These are phyloP conservation scores for Shargacucullia verbasci DNA, from an alignment of 2,888 invertebrate species.

Conservation along the genomic window DNA sequence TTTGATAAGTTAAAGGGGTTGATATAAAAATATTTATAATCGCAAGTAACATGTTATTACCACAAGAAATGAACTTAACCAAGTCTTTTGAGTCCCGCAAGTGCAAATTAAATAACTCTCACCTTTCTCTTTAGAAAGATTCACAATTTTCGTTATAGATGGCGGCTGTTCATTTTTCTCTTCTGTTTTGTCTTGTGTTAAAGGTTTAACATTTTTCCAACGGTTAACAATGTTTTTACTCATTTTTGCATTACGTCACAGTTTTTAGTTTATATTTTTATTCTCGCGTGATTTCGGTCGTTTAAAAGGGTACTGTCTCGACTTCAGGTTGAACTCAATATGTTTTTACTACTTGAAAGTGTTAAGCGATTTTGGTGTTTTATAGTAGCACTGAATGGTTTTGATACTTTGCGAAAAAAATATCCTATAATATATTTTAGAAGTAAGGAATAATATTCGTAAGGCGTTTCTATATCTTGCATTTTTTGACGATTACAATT, in stretches of 20 bases:
- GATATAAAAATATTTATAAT: no score
- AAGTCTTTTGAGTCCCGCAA: slow-evolving; percentile 49
- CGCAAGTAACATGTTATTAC: no score
- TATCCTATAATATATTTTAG: background rate
- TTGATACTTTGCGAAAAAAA: slow-evolving; percentile 59
- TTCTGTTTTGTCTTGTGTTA: slow-evolving; percentile 64
- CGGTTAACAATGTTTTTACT: slow-evolving; percentile 71
- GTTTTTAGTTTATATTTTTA: slow-evolving; percentile 20
- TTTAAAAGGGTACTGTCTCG: slow-evolving; percentile 38
- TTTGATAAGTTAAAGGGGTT: no score
- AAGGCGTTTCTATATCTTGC: no score
- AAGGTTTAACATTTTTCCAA: slow-evolving; percentile 79
- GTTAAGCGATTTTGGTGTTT: slow-evolving; percentile 63
- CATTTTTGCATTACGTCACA: slow-evolving; percentile 63
- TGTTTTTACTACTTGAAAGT: slow-evolving; percentile 58
- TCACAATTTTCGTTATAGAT: slow-evolving; percentile 67
- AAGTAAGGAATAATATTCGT: no score
- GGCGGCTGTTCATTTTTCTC: slow-evolving; percentile 58
- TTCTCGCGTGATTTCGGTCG: slow-evolving; percentile 21
- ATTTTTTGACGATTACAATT: no score
- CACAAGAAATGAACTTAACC: no score
- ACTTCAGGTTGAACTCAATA: slow-evolving; percentile 44
- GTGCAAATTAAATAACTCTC: slow-evolving; percentile 46
- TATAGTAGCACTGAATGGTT: slow-evolving; percentile 29
- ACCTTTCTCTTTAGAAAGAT: slow-evolving; percentile 76